Base-by-base conservation (phyloP, 1,140 invertebrate species). In the Colletes latitarsis region DNA sequence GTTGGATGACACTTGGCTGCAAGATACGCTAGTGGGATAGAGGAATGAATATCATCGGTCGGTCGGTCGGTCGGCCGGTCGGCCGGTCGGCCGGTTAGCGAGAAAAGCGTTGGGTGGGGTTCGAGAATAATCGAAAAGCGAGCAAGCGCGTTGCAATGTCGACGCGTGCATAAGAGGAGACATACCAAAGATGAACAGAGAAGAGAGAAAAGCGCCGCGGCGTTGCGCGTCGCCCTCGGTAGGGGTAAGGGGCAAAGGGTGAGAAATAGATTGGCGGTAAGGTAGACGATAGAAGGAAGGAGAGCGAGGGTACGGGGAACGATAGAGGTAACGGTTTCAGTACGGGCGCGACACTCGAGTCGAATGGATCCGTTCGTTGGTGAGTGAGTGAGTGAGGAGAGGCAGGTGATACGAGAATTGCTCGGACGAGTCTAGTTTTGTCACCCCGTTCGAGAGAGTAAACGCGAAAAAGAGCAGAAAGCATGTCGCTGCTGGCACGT, bases 271-370 rank as follows among this genome's bases (percentile, higher is more conserved):
- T 43, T 43, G 46, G 58, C 14, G 43, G 69, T n/a, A 41, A n/a
- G 53, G 49, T 52, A 58, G 6, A 62, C n/a, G 49, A 41, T 57
- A 39, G 10, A 76, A 21, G 68, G 49, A 62, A 49, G 46, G 69
- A 30, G 21, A 72, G 52, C 41, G 77, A 67, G 67, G 69, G 46
- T 81, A 19, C 39, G n/a, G 41, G 30, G 52, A 57, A 58, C 49
- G 60, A 66, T 67, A 75, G 49, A 49, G 75, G 67, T 63, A 43
- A 70, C 53, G 41, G 73, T 82, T 85, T 82, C 88, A 92, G 91
- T 92, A 91, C 90, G 90, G 89, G 90, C 89, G 90, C 90, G 91
- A 89, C 90, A 88, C 83, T 89, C 87, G 89, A 78, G 83, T 89
- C 89, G 87, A 81, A 77, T 77, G 67, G 77, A 74, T 79, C 41